Percentiles rank a stretch among this genome's conserved stretches.
Evolutionary conservation across 1,140 invertebrate genomes (phyloP).

Genomic region (Hyles vespertilio): DNA sequence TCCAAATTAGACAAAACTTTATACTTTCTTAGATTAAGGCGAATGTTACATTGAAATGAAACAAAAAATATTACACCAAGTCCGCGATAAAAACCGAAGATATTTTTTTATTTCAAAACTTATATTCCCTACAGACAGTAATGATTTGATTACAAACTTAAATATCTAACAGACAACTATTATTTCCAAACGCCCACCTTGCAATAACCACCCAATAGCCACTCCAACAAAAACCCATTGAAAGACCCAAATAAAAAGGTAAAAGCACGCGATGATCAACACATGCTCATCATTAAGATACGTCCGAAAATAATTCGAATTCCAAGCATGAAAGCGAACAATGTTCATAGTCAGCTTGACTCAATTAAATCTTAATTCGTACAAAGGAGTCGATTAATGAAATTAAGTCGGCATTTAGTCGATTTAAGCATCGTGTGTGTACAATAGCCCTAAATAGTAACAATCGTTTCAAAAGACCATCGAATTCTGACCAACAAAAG

Average conservation of each 20-base stretch:
- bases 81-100: too few relatives aligned
- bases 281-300: constrained; percentile 59
- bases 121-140: too few relatives aligned
- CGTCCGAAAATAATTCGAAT: constrained; percentile 51
- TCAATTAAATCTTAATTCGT: constrained; percentile 74
- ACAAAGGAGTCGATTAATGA: constrained; percentile 73
- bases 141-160: too few relatives aligned
- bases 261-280: constrained; percentile 49
- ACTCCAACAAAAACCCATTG: background rate
- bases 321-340: constrained; percentile 56
- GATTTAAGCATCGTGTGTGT: constrained; percentile 54
- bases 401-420: constrained; percentile 73
- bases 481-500: constrained; percentile 63
- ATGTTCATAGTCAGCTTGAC: constrained; percentile 43
- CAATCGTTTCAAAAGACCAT: constrained; percentile 65
- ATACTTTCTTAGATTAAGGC: too few relatives aligned
- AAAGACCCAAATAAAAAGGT: constrained; percentile 23
- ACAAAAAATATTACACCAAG: too few relatives aligned
- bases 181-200: too few relatives aligned
- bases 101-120: too few relatives aligned
- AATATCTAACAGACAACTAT: too few relatives aligned
- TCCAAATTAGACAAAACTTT: too few relatives aligned
- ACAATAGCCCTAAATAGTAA: constrained; percentile 71
- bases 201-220: background rate
- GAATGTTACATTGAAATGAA: too few relatives aligned